phyloP scores from a whole-genome alignment of 2,797 vertebrate genomes.

The Peromyscus melanophrys region DNA sequence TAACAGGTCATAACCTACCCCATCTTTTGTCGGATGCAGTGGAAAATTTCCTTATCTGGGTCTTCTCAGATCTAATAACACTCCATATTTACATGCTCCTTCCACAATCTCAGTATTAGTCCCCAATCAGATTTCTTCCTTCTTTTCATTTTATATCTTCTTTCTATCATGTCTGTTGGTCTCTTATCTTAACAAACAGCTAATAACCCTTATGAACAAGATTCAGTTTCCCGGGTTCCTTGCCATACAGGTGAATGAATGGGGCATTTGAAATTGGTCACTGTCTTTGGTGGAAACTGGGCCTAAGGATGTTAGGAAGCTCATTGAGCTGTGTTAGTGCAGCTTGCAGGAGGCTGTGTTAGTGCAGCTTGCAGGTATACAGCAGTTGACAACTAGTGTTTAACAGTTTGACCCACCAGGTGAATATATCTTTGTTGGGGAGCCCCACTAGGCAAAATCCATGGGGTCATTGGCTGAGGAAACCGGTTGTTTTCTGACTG shows the following conservation, averaged over 20 bases:
- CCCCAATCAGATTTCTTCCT: neutral
- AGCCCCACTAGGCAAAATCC: too few relatives aligned
- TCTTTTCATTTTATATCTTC: neutral
- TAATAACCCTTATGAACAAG: neutral
- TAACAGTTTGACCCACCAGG: too few relatives aligned
- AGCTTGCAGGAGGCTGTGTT: too few relatives aligned
- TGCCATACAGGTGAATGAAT: neutral
- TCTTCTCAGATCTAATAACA: neutral
- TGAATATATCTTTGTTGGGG: too few relatives aligned
- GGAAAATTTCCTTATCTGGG: neutral
- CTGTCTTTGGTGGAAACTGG: neutral
- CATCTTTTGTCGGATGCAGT: neutral
- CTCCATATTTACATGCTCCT: neutral
- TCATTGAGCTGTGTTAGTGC: neutral
- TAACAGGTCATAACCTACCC: neutral
- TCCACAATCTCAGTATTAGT: slow-evolving; percentile 9
- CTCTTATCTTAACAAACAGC: neutral
- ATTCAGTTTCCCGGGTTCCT: neutral
- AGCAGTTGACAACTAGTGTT: too few relatives aligned
- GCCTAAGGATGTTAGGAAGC: neutral
- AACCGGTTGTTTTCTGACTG: too few relatives aligned
- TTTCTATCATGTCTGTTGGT: neutral
- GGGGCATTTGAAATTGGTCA: neutral
- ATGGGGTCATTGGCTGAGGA: too few relatives aligned
- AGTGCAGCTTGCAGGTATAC: too few relatives aligned